phyloP scores from a whole-genome alignment of 2,888 invertebrate genomes.

The Orchestes rusci region DNA sequence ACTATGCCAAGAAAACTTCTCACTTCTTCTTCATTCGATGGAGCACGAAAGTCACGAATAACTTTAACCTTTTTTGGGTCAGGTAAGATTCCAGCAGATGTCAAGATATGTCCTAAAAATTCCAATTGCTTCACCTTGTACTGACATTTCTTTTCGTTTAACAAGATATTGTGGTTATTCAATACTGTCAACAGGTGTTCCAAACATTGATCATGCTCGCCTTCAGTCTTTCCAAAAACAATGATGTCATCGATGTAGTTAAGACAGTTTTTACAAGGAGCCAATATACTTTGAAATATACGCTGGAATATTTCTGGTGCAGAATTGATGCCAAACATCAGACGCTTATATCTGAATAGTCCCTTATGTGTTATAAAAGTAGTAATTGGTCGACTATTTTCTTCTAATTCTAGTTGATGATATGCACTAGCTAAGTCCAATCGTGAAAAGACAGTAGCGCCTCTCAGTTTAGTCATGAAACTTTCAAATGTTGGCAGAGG shows the following conservation, averaged over 20 bases:
- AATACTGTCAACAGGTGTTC: constrained; percentile 14
- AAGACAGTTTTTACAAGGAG: constrained; percentile 27
- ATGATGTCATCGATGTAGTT: no score
- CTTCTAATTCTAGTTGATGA: constrained; percentile 30
- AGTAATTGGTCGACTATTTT: constrained; percentile 21
- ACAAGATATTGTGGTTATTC: constrained; percentile 15
- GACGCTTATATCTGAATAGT: constrained; percentile 33
- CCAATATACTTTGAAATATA: constrained; percentile 1
- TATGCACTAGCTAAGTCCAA: constrained; percentile 28
- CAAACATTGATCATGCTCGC: constrained; percentile 24
- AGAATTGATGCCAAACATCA: constrained; percentile 37
- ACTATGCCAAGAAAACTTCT: constrained; percentile 28
- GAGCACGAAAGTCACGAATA: constrained; percentile 24
- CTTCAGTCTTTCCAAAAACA: no score
- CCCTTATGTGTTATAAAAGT: constrained; percentile 27
- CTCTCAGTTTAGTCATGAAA: constrained; percentile 26
- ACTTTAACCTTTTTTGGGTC: constrained; percentile 16
- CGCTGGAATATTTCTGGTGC: constrained; percentile 32
- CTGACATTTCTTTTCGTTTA: constrained; percentile 21
- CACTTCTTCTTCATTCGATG: constrained; percentile 27
- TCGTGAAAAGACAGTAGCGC: background rate
- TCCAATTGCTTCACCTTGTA: constrained; percentile 14
- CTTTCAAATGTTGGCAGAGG: constrained; percentile 30
- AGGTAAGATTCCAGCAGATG: constrained; percentile 23
- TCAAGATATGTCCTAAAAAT: constrained; percentile 25